These are phyloP conservation scores for Fundulus diaphanus DNA, from an alignment of 2,797 vertebrate species.

Conservation along the genomic window DNA sequence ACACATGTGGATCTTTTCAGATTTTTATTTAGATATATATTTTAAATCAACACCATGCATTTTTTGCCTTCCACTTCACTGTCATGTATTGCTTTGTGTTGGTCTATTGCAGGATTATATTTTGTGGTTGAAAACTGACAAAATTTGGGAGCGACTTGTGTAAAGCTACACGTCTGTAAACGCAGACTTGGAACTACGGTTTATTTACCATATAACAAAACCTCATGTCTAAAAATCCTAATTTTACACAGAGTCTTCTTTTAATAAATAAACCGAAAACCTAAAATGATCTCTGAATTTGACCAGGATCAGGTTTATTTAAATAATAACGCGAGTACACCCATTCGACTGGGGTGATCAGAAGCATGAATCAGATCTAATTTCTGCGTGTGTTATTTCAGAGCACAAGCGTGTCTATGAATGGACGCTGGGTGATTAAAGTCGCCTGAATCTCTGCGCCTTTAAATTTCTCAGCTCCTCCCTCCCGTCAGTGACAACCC, in stretches of 20 bases:
- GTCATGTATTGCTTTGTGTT: not conserved
- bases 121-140: not conserved
- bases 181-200: not conserved
- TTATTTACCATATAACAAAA: not conserved
- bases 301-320: not conserved
- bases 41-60: too few species aligned
- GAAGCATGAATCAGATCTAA: conserved; percentile 5
- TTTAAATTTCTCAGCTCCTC: conserved; percentile 74
- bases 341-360: not conserved
- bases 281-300: too few species aligned
- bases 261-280: too few species aligned
- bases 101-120: not conserved
- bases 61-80: too few species aligned
- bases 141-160: not conserved
- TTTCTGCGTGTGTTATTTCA: conserved; percentile 5
- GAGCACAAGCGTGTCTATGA: conserved; percentile 41
- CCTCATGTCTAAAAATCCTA: not conserved
- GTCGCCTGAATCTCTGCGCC: conserved; percentile 52
- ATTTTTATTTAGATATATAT: too few species aligned
- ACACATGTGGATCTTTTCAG: too few species aligned
- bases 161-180: not conserved
- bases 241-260: not conserved
- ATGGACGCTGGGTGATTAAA: conserved; percentile 35
- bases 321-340: not conserved
- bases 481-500: conserved; percentile 58